Percentiles rank a stretch among this genome's conserved stretches.
phyloP scores from a whole-genome alignment of 1,140 invertebrate genomes.

The Leptonema lineaticorne region DNA sequence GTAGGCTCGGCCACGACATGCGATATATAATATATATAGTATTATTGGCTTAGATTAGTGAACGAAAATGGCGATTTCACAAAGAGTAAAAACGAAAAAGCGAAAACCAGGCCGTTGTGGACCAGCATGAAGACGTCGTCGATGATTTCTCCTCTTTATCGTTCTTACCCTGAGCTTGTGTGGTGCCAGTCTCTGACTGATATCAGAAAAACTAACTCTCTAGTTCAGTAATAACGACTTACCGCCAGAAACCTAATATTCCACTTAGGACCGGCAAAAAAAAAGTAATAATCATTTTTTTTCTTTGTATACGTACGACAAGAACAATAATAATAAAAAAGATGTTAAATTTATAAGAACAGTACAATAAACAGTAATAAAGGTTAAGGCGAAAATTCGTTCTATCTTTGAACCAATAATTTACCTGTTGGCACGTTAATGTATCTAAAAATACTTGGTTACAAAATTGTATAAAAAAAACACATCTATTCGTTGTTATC shows the following conservation, averaged over 20 bases:
- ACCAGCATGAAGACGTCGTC: conserved; percentile 9
- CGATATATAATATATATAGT: too few relatives aligned
- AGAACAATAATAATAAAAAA: too few relatives aligned
- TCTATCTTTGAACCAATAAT: neutral
- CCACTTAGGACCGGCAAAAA: neutral
- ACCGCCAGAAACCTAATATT: neutral
- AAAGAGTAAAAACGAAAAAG: conserved; percentile 35
- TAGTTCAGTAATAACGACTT: neutral
- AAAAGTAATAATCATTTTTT: neutral
- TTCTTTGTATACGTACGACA: neutral
- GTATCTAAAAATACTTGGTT: neutral
- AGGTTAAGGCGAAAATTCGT: neutral
- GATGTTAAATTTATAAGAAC: neutral
- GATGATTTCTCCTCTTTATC: conserved; percentile 13
- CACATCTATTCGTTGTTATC: too few relatives aligned
- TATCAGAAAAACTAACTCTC: conserved; percentile 17
- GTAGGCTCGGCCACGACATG: neutral
- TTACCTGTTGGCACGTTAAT: neutral
- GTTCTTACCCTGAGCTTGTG: neutral
- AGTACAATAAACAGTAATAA: neutral
- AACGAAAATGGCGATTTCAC: conserved; percentile 39
- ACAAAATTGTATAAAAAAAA: too few relatives aligned
- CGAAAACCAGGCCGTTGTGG: conserved; percentile 32
- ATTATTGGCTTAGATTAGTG: neutral
- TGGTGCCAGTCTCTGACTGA: conserved; percentile 19